Conservation (phyloP, 1,140 invertebrate species). For the Atta cephalotes region DNA sequence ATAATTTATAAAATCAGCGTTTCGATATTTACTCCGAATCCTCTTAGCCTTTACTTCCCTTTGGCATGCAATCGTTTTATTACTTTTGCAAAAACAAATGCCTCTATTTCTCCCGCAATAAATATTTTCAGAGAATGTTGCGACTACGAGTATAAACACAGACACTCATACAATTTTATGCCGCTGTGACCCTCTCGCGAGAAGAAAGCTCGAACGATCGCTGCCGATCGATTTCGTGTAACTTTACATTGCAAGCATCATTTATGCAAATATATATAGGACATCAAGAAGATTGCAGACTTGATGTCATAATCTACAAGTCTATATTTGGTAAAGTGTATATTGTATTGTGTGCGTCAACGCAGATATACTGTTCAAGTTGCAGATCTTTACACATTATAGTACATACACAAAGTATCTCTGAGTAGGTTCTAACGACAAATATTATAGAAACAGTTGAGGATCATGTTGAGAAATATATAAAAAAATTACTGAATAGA, state of each 20-base stretch:
- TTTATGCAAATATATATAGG: slow-evolving; percentile 43
- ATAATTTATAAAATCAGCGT: slow-evolving; percentile 3
- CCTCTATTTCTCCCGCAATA: neutral
- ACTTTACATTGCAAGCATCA: slow-evolving; percentile 31
- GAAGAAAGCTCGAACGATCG: slow-evolving; percentile 16
- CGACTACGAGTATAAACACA: slow-evolving; percentile 20
- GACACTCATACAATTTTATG: slow-evolving; percentile 15
- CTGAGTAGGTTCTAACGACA: neutral
- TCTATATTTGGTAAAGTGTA: slow-evolving; percentile 39
- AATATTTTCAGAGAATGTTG: neutral
- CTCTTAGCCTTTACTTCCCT: neutral
- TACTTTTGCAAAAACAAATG: slow-evolving; percentile 21
- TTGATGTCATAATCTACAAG: slow-evolving; percentile 44
- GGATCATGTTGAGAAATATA: neutral
- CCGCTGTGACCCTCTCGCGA: neutral
- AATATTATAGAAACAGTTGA: neutral
- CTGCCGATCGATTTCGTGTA: slow-evolving; percentile 33
- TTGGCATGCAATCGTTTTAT: neutral
- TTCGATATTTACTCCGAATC: neutral
- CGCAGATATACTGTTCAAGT: slow-evolving; percentile 13
- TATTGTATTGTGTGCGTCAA: neutral
- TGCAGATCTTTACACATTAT: slow-evolving; percentile 15
- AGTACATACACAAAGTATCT: neutral
- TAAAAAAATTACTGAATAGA: neutral
- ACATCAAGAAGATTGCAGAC: slow-evolving; percentile 34